These are phyloP conservation scores for Pristionchus entomophagus DNA, from an alignment of 2,888 invertebrate genomes.

Conservation along the genomic window DNA sequence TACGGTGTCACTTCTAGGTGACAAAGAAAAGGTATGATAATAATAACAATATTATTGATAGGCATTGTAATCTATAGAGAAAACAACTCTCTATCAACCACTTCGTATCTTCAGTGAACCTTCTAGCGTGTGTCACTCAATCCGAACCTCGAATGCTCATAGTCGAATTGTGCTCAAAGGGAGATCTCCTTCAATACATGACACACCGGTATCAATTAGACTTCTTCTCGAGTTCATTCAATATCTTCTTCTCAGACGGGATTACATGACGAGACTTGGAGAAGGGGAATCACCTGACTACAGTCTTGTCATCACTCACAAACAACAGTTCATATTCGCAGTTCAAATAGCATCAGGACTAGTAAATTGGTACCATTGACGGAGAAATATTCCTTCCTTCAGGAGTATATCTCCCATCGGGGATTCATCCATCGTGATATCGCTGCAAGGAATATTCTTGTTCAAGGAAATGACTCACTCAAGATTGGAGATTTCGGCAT, in stretches of 20 bases:
- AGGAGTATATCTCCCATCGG: slow-evolving; percentile 18
- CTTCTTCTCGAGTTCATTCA: background rate
- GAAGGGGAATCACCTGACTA: background rate
- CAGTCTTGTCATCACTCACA: background rate
- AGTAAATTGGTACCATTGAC: too few species aligned
- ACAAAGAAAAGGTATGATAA: too few species aligned
- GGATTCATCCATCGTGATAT: slow-evolving; percentile 35
- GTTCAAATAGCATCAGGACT: slow-evolving; percentile 33
- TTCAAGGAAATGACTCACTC: background rate
- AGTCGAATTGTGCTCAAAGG: background rate
- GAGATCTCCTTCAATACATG: slow-evolving; percentile 7
- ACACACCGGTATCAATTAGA: slow-evolving; percentile 75
- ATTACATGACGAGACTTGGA: background rate
- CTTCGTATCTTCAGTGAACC: slow-evolving; percentile 79
- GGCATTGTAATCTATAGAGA: too few species aligned
- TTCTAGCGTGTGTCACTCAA: slow-evolving; percentile 34
- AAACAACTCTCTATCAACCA: slow-evolving; percentile 92
- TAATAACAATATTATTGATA: too few species aligned
- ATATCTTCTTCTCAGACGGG: background rate
- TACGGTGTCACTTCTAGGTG: too few species aligned
- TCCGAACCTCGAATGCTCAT: slow-evolving; percentile 25
- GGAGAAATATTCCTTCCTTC: background rate
- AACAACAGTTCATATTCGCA: slow-evolving; percentile 32
- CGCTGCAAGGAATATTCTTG: slow-evolving; percentile 35
- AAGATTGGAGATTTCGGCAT: slow-evolving; percentile 39